A percentile compares a stretch with the other conserved stretches of the same genome.
phyloP scores from a whole-genome alignment of 2,797 vertebrate species.

The Salarias fasciatus region DNA sequence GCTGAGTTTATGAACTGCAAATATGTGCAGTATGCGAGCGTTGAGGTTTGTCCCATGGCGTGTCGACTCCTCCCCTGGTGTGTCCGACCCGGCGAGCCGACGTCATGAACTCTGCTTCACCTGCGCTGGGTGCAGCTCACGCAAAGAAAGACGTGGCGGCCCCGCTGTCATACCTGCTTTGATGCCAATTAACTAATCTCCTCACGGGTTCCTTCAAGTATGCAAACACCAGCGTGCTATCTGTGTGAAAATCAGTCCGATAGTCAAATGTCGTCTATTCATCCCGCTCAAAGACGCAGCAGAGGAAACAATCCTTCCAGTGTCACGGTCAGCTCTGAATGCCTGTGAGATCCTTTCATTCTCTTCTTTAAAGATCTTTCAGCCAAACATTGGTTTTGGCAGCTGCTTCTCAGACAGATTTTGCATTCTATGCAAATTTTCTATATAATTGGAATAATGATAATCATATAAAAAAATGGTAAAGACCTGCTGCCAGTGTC shows the following conservation, averaged over 20 bases:
- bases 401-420: background rate
- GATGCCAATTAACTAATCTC: slow-evolving; percentile 73
- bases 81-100: slow-evolving; percentile 43
- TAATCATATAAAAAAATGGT: no score
- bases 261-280: slow-evolving; percentile 70
- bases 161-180: slow-evolving; percentile 63
- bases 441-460: no score
- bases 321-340: slow-evolving; percentile 35
- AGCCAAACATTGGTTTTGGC: slow-evolving; percentile 3
- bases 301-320: slow-evolving; percentile 39
- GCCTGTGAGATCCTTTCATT: slow-evolving; percentile 19
- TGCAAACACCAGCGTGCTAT: slow-evolving; percentile 77
- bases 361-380: slow-evolving; percentile 12
- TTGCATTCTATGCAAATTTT: no score
- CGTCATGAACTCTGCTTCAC: slow-evolving; percentile 75
- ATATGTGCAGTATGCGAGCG: slow-evolving; percentile 28
- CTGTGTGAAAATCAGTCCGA: slow-evolving; percentile 78
- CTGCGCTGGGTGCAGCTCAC: slow-evolving; percentile 47
- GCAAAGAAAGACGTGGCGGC: slow-evolving; percentile 46
- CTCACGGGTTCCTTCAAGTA: slow-evolving; percentile 60
- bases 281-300: slow-evolving; percentile 66
- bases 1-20: slow-evolving; percentile 23
- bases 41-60: slow-evolving; percentile 15
- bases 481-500: no score
- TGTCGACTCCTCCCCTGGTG: slow-evolving; percentile 48